Evolutionary conservation across 35 echinoderm and acorn worm species (phyloP), one percentile per base, ranked within the genome.

Genomic region (Lytechinus variegatus): DNA sequence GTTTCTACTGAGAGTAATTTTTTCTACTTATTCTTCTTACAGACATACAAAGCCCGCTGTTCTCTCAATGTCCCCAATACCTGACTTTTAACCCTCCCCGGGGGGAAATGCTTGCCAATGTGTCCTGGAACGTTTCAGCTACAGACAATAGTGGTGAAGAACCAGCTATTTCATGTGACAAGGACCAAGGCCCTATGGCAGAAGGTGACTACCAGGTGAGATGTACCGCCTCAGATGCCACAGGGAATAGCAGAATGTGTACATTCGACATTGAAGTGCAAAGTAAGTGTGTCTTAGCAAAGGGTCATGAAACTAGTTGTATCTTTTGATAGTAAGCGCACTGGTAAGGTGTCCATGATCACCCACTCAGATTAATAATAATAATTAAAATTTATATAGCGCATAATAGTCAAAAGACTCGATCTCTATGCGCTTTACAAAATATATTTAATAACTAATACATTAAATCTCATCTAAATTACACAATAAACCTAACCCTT

Each of bases 41-140:
- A 92, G 52, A 54, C 52, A 53, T 27, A 54, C 54, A 89, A 19
- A 6, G 87, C 27, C 52, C 52, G 33, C 33, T 14, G 4, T 89
- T 89, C 33, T 44, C 87, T 44, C 8, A 21, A 29, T 97, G 97
- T 28, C 97, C 97, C 4, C 13, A 55, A 51, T 51, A 94, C 60
- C 58, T 95, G 27, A 19, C 60, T 2, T 60, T 92, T 12, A 96
- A 96, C 86, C 13, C 95, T 53, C 24, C 14, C 4, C 86, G 93
- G 19, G 89, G 55, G 27, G 21, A 57, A 44, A 16, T 86, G 1
- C 52, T 87, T 28, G 95, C 87, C 3, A 91, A 13, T 51, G 97
- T 96, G 13, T 21, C 54, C 14, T 97, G 97, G 97, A 87, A 89
- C 54, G 86, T 97, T 5, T 13, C 57, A 53, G 97, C 97, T 28